Conservation (phyloP, 2,797 vertebrate genomes). For the Tapirus indicus region DNA sequence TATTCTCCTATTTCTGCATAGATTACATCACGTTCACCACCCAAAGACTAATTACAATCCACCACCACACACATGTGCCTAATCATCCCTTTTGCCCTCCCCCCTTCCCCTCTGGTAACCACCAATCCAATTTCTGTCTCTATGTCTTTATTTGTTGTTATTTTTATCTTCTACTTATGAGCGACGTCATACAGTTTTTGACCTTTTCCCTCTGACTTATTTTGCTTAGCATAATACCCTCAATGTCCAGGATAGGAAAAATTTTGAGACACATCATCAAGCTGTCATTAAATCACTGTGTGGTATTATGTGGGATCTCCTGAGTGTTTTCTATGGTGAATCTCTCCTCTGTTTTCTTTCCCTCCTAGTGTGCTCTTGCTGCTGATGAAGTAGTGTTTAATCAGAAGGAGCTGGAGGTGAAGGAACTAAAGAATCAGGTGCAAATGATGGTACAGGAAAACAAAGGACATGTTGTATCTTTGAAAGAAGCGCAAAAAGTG, state of each 20-base stretch:
- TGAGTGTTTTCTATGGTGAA: not conserved
- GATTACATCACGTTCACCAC: too few relatives aligned
- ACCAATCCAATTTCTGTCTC: too few relatives aligned
- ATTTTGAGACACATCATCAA: not conserved
- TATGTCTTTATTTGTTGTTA: too few relatives aligned
- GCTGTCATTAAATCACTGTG: not conserved
- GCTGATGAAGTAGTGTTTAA: conserved; percentile 88
- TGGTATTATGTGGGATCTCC: not conserved
- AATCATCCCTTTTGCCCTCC: too few relatives aligned
- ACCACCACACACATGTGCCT: too few relatives aligned
- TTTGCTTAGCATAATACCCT: too few relatives aligned
- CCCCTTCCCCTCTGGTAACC: too few relatives aligned
- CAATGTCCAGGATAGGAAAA: not conserved
- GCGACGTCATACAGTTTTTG: too few relatives aligned
- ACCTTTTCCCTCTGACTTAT: too few relatives aligned
- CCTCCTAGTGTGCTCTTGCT: conserved; percentile 89
- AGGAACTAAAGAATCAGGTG: conserved; percentile 87
- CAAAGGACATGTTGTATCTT: conserved; percentile 83
- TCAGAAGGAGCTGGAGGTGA: conserved; percentile 90
- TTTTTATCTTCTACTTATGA: too few relatives aligned
- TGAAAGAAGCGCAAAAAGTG: conserved; percentile 89
- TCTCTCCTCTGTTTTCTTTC: conserved; percentile 34
- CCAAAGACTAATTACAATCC: too few relatives aligned
- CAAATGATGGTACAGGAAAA: conserved; percentile 88
- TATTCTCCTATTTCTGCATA: too few relatives aligned